Evolutionary conservation across 2,797 vertebrate genomes (phyloP), one percentile per base, ranked within the genome.

Genomic region (Coregonus suidteri): DNA sequence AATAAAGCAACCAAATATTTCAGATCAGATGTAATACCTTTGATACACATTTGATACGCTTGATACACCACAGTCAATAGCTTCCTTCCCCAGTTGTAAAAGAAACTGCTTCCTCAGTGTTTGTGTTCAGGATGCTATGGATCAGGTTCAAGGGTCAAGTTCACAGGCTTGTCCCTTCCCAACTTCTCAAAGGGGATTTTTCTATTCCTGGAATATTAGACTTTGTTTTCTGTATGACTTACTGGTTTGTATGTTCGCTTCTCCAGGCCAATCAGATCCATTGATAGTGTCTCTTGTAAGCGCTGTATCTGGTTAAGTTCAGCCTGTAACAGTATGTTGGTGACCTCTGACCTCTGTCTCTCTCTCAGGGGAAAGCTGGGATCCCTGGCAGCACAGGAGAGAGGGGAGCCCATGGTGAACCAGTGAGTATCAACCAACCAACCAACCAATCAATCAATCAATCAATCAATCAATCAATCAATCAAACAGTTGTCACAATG

Each of bases 321-420:
- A 11, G 62, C 31, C 18, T 70, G 68, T n/a, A 11, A 70, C 16
- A 9, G 9, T 47, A 20, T 47, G 9, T 71, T 20, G 67, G 16
- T 62, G 25, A 74, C 13, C 15, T 47, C 41, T 66, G 30, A 41
- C 59, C 6, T 71, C 31, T 87, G 88, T 87, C 35, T 94, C 18
- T 91, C 77, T 81, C 94, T 25, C 82, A 99, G 98, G 98, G 98
- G 78, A 92, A 93, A 81, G 74, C 92, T 77, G 97, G 97, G 81
- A 79, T 86, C 77, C 89, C 95, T 0, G 97, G 98, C 86, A 93
- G 88, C 88, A 54, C 79, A 1, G 98, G 98, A 86, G 97, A 97
- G 79, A 91, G 74, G 30, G 98, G 98, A 77, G 92, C 93, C 78
- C 82, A 91, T 6, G 98, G 97, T 84, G 95, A 97, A 88, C 92